These are phyloP conservation scores for Graphium colonna DNA, from an alignment of 2,888 invertebrate genomes.

Conservation along the genomic window DNA sequence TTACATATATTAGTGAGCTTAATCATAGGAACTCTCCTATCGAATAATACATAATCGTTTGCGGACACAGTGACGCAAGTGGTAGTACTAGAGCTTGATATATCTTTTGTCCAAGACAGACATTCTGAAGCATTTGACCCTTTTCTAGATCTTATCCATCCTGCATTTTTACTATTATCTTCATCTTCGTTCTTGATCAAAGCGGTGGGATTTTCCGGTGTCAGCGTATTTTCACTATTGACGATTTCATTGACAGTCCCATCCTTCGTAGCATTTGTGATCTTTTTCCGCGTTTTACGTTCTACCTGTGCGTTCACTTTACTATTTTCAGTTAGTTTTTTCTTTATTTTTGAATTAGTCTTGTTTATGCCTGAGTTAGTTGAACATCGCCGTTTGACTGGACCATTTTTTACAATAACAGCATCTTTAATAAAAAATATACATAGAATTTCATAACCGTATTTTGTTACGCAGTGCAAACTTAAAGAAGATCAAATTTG, in stretches of 20 bases:
- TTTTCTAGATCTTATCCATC: neutral
- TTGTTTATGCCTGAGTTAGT: neutral
- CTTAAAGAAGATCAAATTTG: neutral
- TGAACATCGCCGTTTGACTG: neutral
- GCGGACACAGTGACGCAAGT: constrained; percentile 48
- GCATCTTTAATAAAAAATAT: neutral
- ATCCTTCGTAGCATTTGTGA: neutral
- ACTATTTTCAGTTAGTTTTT: neutral
- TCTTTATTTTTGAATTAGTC: neutral
- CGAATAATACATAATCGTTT: constrained; percentile 48
- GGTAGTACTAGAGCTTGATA: constrained; percentile 49
- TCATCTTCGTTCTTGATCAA: neutral
- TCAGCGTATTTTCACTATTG: neutral
- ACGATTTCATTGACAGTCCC: neutral
- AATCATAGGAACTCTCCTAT: constrained; percentile 56
- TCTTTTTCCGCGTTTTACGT: neutral
- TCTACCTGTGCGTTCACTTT: neutral
- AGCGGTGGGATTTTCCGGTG: no score
- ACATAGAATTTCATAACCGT: no score
- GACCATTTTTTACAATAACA: neutral
- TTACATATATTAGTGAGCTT: constrained; percentile 35
- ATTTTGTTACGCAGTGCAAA: neutral
- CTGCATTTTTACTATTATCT: neutral
- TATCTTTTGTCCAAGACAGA: constrained; percentile 60
- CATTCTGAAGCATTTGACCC: constrained; percentile 33